Evolutionary conservation across 2,888 invertebrate species (phyloP), one percentile per base, ranked within the genome.

Genomic region (Chrysolina americana): DNA sequence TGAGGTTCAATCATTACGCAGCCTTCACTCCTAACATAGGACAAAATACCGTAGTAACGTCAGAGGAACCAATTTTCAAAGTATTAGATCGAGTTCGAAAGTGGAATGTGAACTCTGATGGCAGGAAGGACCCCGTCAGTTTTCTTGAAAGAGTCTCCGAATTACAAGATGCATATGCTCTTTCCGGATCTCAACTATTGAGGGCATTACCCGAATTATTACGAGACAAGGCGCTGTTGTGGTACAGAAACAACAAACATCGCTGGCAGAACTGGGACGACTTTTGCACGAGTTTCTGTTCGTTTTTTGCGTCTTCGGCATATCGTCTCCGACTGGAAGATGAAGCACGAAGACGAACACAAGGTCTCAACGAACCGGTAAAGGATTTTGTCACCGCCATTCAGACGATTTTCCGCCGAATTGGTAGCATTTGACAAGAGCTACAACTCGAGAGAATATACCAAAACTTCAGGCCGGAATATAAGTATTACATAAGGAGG

Each of bases 281-380:
- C 6, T 21, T 59, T 59, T 21, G 59, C 19, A 13, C 5, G 9
- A 21, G 59, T 59, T 59, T 23, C 21, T 21, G 21, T 21, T 28
- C 21, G 8, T 59, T 44, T 13, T 44, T 13, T 44, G 44, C 44
- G 8, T 44, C 44, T 13, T 44, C 44, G 2, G 13, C 2, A 21
- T 59, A 59, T 11, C 21, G 19, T 15, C 15, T 59, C 13, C 17
- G 59, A 15, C 9, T 59, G 9, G 53, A 53, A 59, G 59, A 59
- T 15, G 59, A 59, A 59, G 59, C 21, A 6, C 59, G 19, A 21
- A 59, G 13, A 59, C 59, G 53, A 53, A 53, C n/a, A 10, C 17
- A 53, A n/a, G 53, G 53, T 15, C 53, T 53, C 19, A 53, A 53
- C 59, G 23, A 59, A 59, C 59, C 59, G 15, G 21, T 59, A 59